Conservation (phyloP, 1,140 invertebrate genomes). For the Achroia grisella region DNA sequence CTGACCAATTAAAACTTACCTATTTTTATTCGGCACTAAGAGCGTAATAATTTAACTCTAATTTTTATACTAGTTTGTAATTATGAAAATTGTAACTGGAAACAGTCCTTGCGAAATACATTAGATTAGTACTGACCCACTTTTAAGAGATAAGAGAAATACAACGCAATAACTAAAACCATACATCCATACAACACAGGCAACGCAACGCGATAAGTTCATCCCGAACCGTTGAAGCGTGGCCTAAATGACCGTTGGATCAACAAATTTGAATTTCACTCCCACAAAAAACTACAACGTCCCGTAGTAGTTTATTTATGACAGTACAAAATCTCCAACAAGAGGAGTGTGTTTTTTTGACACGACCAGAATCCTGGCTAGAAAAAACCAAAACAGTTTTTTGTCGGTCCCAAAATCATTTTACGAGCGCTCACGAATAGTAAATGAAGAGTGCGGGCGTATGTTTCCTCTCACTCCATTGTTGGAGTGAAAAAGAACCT, state of each 20-base stretch:
- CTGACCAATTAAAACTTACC: conserved; percentile 61
- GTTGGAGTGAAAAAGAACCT: conserved; percentile 22
- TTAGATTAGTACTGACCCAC: conserved; percentile 46
- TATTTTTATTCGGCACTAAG: conserved; percentile 13
- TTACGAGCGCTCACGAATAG: conserved; percentile 59
- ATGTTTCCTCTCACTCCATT: conserved; percentile 10
- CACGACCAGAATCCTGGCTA: conserved; percentile 14
- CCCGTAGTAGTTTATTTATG: conserved; percentile 50
- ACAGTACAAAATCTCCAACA: conserved; percentile 53
- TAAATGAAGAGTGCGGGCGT: conserved; percentile 38
- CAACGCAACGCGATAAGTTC: conserved; percentile 2
- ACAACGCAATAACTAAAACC: conserved; percentile 27
- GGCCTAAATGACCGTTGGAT: conserved; percentile 38
- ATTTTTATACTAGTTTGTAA: too few species aligned
- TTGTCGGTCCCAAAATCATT: conserved; percentile 55
- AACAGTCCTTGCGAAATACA: conserved; percentile 21
- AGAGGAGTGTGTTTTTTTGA: conserved; percentile 36
- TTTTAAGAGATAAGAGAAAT: conserved; percentile 44
- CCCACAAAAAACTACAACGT: conserved; percentile 29
- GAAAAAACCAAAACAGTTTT: conserved; percentile 69
- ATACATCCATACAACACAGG: background rate
- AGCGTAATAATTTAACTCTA: background rate
- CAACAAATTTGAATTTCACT: conserved; percentile 42
- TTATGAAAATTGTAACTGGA: background rate
- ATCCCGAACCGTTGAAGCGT: conserved; percentile 8